These are phyloP conservation scores for Actenoides hombroni DNA, from an alignment of 2,113 vertebrate species.

Conservation along the genomic window DNA sequence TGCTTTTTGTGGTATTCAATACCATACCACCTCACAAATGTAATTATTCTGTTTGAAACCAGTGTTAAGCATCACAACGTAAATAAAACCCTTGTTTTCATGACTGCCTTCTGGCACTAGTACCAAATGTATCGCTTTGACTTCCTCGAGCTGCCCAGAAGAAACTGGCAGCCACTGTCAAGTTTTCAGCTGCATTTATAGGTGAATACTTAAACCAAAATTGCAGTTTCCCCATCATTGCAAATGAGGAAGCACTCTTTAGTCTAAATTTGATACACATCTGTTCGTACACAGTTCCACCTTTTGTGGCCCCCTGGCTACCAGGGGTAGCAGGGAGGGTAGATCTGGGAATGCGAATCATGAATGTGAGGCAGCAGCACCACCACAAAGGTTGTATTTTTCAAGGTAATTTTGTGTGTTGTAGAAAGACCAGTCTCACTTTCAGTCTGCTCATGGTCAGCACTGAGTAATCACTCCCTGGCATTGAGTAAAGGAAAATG, in stretches of 20 bases:
- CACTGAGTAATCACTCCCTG: neutral
- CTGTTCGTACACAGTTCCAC: neutral
- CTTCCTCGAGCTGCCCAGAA: neutral
- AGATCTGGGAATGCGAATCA: neutral
- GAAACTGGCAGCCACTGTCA: neutral
- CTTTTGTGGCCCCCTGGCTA: neutral
- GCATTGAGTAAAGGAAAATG: neutral
- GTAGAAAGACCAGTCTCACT: neutral
- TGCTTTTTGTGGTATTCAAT: neutral
- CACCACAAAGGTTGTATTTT: neutral
- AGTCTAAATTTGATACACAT: neutral
- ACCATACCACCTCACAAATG: slow-evolving; percentile 4
- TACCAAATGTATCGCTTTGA: neutral
- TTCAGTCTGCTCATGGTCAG: neutral
- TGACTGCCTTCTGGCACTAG: neutral
- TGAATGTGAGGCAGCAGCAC: neutral
- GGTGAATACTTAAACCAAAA: neutral
- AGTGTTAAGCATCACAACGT: neutral
- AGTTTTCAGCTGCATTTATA: neutral
- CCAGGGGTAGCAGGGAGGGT: neutral
- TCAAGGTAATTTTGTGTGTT: neutral
- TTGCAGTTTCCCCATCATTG: neutral
- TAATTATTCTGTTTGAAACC: slow-evolving; percentile 28
- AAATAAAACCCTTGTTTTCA: slow-evolving; percentile 38
- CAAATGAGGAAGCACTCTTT: neutral